Conservation (phyloP, 2,888 invertebrate genomes). For the Rhagonycha fulva region DNA sequence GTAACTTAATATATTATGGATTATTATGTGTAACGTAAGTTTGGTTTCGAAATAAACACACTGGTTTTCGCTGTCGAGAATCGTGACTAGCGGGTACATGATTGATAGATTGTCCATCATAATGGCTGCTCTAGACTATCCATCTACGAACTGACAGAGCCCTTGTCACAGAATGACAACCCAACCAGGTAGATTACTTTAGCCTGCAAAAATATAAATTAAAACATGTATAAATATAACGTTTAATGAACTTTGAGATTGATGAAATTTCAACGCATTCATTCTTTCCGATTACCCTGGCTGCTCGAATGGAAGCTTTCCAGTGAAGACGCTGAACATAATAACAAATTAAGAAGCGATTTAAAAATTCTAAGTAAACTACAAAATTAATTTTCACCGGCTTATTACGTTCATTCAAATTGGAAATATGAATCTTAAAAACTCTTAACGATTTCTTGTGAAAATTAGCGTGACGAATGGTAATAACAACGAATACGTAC, state of each 20-base stretch:
- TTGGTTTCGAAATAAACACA: conserved; percentile 26
- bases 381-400: conserved; percentile 12
- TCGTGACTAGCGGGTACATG: conserved; percentile 52
- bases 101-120: conserved; percentile 58
- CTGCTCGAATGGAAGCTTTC: too few species aligned
- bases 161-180: conserved; percentile 41
- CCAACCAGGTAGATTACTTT: conserved; percentile 42
- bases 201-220: conserved; percentile 26
- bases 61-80: conserved; percentile 43
- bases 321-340: neutral
- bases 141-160: conserved; percentile 49
- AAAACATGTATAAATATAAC: conserved; percentile 8
- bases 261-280: neutral
- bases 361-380: neutral
- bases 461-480: conserved; percentile 32
- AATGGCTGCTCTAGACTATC: conserved; percentile 54
- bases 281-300: neutral
- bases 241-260: neutral
- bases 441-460: conserved; percentile 18
- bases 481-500: conserved; percentile 9
- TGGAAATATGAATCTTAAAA: conserved; percentile 27
- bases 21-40: neutral
- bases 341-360: neutral
- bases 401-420: conserved; percentile 16
- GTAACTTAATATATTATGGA: neutral